Percentiles rank a stretch among this genome's conserved stretches.
These are phyloP conservation scores for Eupeodes latifasciatus DNA, from an alignment of 2,888 invertebrate genomes.

Conservation along the genomic window DNA sequence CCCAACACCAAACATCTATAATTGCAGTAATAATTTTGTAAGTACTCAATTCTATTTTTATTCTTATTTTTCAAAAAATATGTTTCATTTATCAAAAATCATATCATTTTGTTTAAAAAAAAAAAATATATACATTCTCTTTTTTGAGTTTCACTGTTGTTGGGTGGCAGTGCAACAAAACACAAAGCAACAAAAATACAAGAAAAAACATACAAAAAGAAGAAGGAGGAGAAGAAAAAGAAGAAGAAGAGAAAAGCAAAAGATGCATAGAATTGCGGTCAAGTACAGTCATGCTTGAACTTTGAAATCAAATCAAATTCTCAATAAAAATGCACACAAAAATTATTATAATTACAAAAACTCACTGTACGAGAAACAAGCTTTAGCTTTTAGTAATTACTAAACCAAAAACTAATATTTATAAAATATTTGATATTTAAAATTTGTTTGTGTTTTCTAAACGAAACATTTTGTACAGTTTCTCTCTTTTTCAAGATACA, in stretches of 20 bases:
- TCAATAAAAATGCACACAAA: background rate
- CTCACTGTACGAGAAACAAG: no score
- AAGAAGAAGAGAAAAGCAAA: constrained; percentile 22
- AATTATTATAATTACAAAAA: background rate
- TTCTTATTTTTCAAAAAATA: background rate
- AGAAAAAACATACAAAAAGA: background rate
- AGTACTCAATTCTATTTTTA: constrained; percentile 79
- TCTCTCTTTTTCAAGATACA: no score
- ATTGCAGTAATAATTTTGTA: constrained; percentile 90
- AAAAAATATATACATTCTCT: constrained; percentile 30
- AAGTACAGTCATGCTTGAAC: constrained; percentile 67
- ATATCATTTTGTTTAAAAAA: background rate
- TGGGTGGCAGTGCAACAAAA: constrained; percentile 25
- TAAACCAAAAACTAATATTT: background rate
- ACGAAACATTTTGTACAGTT: no score
- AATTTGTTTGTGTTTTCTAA: no score
- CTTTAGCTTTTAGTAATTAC: no score
- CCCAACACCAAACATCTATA: constrained; percentile 89
- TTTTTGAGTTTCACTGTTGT: constrained; percentile 22
- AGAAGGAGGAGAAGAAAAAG: background rate
- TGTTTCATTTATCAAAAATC: background rate
- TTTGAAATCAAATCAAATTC: constrained; percentile 43
- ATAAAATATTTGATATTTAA: background rate
- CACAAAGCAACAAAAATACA: constrained; percentile 1
- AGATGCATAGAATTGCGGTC: constrained; percentile 62